Evolutionary conservation across 2,888 invertebrate species (phyloP), one percentile per base, ranked within the genome.

Genomic region (Trilocha varians): DNA sequence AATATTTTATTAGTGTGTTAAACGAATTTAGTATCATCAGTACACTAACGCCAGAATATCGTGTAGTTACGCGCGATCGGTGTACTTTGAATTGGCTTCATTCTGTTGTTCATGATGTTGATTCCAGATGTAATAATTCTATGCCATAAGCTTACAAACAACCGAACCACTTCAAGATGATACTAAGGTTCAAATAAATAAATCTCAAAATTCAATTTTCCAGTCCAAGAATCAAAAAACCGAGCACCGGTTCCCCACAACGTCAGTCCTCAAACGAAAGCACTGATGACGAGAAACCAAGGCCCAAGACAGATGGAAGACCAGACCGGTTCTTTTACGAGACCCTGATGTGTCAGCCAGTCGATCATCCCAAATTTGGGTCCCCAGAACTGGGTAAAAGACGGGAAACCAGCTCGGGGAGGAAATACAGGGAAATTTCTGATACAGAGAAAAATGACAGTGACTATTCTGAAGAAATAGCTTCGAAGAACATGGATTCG

Each of bases 321-420:
- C 72, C 76, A 0, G 78, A 82, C 46, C 63, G 71, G 38, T 82
- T 67, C 47, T 82, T 84, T 48, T 83, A 79, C 46, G 84, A 84
- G 2, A 73, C 79, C 0, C 65, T 84, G 0, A 73, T 79, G 75
- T 84, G 83, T 43, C 70, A 78, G 25, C 68, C 70, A 0, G 55
- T 70, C 0, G 66, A 70, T 0, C 62, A 59, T 5, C 36, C 50
- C 0, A 68, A 67, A 36, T 72, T 70, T 39, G 54, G 58, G 2
- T 59, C 66, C 0, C 63, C 72, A 0, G 70, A 74, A 14, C 36
- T 57, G 0, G 40, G 56, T 13, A 70, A 69, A 46, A 51, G 66
- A 34, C 51, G 68, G 2, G 73, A 74, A 1, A 47, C 50, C 0
- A 57, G 52, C 2, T 39, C 57, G 6, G 58, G 45, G 36, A 70